Percentiles rank a stretch among this genome's conserved stretches.
phyloP scores from a whole-genome alignment of 1,140 invertebrate species.

The Bombus confusus region DNA sequence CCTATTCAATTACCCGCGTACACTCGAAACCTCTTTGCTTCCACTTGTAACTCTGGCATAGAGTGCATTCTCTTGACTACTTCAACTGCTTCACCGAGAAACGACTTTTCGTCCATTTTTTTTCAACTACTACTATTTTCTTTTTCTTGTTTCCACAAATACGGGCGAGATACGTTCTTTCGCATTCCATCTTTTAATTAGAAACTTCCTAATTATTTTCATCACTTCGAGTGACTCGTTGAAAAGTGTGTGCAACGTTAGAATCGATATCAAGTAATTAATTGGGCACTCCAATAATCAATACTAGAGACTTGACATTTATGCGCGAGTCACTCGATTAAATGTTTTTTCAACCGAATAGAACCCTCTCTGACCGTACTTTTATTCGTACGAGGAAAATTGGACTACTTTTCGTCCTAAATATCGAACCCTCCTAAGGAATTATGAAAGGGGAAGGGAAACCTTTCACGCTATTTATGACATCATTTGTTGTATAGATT shows the following conservation, averaged over 20 bases:
- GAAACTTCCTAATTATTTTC: neutral
- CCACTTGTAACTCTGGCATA: slow-evolving; percentile 47
- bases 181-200: neutral
- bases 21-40: slow-evolving; percentile 49
- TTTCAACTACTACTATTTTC: slow-evolving; percentile 9
- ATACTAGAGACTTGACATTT: too few species aligned
- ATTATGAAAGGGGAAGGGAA: neutral
- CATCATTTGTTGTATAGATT: too few species aligned
- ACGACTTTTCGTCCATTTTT: slow-evolving; percentile 53
- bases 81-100: slow-evolving; percentile 41
- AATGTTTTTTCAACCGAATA: too few species aligned
- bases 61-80: slow-evolving; percentile 42
- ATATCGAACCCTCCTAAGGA: too few species aligned
- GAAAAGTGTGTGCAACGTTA: too few species aligned
- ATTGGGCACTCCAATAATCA: too few species aligned
- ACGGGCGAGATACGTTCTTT: neutral
- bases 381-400: too few species aligned
- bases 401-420: too few species aligned
- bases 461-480: neutral
- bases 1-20: slow-evolving; percentile 54
- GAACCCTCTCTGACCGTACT: too few species aligned
- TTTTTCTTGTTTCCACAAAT: neutral
- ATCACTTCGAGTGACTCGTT: too few species aligned
- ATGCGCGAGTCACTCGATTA: too few species aligned
- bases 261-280: too few species aligned